phyloP scores from a whole-genome alignment of 2,888 invertebrate species.

The Drosophila pseudotakahashii region DNA sequence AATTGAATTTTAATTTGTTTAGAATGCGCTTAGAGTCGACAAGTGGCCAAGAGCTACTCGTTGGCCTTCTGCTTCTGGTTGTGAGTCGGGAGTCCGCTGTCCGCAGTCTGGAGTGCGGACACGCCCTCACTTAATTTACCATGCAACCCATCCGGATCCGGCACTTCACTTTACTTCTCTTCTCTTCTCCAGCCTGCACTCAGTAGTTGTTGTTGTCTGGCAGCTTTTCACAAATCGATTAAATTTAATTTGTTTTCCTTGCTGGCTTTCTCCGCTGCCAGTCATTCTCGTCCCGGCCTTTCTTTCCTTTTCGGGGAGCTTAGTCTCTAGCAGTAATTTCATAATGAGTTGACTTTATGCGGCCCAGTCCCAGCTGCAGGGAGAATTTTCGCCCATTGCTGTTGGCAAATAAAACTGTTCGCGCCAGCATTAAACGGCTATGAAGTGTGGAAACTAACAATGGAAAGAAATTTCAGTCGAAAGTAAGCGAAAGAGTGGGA shows the following conservation, averaged over 20 bases:
- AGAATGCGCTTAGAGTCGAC: slow-evolving; percentile 76
- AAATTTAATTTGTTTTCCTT: slow-evolving; percentile 79
- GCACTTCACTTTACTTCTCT: slow-evolving; percentile 32
- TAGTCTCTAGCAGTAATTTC: slow-evolving; percentile 62
- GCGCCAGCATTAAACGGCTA: slow-evolving; percentile 57
- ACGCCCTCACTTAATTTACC: slow-evolving; percentile 59
- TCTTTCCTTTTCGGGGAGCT: slow-evolving; percentile 30
- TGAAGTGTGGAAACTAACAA: slow-evolving; percentile 51
- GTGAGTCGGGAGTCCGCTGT: slow-evolving; percentile 11
- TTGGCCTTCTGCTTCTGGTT: slow-evolving; percentile 10
- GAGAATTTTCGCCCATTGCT: slow-evolving; percentile 35
- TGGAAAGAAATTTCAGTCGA: neutral
- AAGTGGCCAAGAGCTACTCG: slow-evolving; percentile 52
- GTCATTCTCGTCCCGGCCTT: slow-evolving; percentile 44
- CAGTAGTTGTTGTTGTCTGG: slow-evolving; percentile 38
- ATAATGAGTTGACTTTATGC: slow-evolving; percentile 80
- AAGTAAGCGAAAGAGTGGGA: neutral
- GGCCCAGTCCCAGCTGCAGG: slow-evolving; percentile 46
- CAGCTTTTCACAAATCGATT: slow-evolving; percentile 76
- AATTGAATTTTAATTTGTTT: slow-evolving; percentile 83
- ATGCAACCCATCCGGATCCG: slow-evolving; percentile 41
- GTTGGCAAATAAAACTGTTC: slow-evolving; percentile 51
- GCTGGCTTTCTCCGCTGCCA: slow-evolving; percentile 56
- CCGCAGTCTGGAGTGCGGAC: slow-evolving; percentile 21
- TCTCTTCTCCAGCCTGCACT: slow-evolving; percentile 22